phyloP scores from a whole-genome alignment of 2,113 vertebrate genomes.

The Chunga burmeisteri region DNA sequence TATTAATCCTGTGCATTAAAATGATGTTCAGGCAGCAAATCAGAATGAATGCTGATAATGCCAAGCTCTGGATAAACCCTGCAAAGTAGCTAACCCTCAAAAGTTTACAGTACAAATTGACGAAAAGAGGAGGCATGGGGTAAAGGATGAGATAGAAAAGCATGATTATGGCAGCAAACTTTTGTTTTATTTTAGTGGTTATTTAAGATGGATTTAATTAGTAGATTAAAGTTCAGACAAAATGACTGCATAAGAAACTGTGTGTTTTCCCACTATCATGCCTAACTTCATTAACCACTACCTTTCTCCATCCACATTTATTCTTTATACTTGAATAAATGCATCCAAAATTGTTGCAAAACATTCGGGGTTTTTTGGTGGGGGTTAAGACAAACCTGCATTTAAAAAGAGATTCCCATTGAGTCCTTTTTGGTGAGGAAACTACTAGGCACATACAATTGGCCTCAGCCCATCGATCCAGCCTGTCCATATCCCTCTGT shows the following conservation, averaged over 20 bases:
- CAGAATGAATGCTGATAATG: neutral
- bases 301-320: neutral
- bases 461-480: rapidly evolving
- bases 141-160: neutral
- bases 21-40: neutral
- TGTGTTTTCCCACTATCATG: neutral
- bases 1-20: neutral
- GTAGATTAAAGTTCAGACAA: neutral
- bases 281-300: neutral
- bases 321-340: neutral
- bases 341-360: neutral
- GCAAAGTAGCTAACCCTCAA: neutral
- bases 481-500: neutral
- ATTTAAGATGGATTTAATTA: neutral
- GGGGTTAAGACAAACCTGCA: neutral
- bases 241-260: neutral
- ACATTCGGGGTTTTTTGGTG: neutral
- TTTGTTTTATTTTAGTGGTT: neutral
- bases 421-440: neutral
- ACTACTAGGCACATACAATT: neutral
- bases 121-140: neutral
- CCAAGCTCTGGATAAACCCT: neutral
- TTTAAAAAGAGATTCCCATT: neutral
- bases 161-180: neutral
- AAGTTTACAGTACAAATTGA: neutral